Percentiles rank a stretch among this genome's conserved stretches.
Evolutionary conservation across 1,140 invertebrate genomes (phyloP).

Genomic region (Pissodes strobi): DNA sequence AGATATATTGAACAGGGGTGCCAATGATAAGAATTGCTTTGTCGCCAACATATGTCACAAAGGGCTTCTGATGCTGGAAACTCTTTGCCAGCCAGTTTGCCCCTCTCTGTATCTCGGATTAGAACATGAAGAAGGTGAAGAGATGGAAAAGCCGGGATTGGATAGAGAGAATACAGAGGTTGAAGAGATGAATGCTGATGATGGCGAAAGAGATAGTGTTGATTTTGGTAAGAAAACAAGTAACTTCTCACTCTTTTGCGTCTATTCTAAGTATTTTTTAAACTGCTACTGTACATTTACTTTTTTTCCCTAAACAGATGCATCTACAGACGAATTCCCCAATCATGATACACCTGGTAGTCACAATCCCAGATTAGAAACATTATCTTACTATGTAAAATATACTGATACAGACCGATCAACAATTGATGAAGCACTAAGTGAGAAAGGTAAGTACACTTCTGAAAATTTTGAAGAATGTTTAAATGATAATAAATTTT

Average conservation of each 20-base stretch:
- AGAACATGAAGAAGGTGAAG: neutral
- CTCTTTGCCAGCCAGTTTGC: conserved; percentile 34
- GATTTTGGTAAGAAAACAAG: conserved; percentile 10
- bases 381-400: conserved; percentile 13
- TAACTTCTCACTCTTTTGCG: neutral
- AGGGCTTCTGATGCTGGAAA: conserved; percentile 22
- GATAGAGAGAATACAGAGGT: neutral
- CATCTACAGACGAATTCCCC: no score
- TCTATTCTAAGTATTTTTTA: neutral
- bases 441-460: conserved; percentile 2
- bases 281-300: neutral
- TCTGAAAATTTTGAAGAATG: no score
- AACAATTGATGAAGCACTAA: conserved; percentile 5
- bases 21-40: conserved; percentile 17
- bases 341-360: no score
- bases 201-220: neutral
- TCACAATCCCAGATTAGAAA: no score
- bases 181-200: neutral
- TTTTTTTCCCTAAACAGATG: no score
- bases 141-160: neutral
- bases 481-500: no score
- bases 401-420: conserved; percentile 14
- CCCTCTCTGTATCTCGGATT: conserved; percentile 26
- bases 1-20: conserved; percentile 27
- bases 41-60: conserved; percentile 17